phyloP scores from a whole-genome alignment of 1,140 invertebrate genomes.

The Diabrotica undecimpunctata region DNA sequence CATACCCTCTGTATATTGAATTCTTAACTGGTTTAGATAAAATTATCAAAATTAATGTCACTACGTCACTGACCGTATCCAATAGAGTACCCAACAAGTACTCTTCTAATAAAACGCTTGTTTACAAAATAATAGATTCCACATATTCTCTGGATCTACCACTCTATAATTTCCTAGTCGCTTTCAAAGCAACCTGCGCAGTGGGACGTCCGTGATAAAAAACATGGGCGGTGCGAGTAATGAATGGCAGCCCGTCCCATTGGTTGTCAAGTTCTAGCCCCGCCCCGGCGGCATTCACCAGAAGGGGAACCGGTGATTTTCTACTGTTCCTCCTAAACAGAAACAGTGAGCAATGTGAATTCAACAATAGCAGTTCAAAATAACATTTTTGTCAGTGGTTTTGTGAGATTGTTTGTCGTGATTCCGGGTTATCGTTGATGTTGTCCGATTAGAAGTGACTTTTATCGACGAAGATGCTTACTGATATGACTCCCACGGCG shows the following conservation, averaged over 20 bases:
- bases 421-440: constrained; percentile 22
- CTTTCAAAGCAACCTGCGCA: constrained; percentile 31
- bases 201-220: constrained; percentile 23
- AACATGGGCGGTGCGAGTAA: constrained; percentile 34
- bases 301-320: constrained; percentile 48
- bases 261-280: constrained; percentile 31
- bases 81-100: constrained; percentile 26
- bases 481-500: constrained; percentile 55
- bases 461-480: constrained; percentile 47
- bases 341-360: constrained; percentile 47
- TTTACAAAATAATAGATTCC: constrained; percentile 45
- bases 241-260: constrained; percentile 42
- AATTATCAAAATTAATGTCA: too few relatives aligned
- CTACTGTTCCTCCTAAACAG: constrained; percentile 41
- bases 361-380: constrained; percentile 45
- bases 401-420: constrained; percentile 30
- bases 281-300: constrained; percentile 28
- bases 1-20: too few relatives aligned
- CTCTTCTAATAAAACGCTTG: constrained; percentile 44
- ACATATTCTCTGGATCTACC: constrained; percentile 29
- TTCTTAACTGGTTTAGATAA: too few relatives aligned
- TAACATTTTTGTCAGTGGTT: constrained; percentile 25
- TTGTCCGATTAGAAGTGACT: constrained; percentile 17
- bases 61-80: too few relatives aligned
- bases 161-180: constrained; percentile 35